A percentile compares a stretch with the other conserved stretches of the same genome.
Evolutionary conservation across 2,113 vertebrate species (phyloP).

Genomic region (Melanerpes formicivorus): DNA sequence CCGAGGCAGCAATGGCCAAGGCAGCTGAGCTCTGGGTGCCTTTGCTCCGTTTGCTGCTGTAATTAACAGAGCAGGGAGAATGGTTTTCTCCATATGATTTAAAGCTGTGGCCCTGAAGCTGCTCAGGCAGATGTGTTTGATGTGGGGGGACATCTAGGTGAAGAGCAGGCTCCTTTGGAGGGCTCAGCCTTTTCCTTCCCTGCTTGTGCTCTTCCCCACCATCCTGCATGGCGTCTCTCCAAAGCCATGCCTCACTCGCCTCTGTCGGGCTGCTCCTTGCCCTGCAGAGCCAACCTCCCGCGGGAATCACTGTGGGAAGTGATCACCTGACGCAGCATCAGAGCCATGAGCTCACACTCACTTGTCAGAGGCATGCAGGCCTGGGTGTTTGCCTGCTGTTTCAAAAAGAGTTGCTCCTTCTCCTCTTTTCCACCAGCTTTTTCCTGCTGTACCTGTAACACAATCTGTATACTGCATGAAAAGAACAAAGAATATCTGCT

Average conservation of each 20-base stretch:
- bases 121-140: background rate
- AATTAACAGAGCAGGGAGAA: slow-evolving; percentile 55
- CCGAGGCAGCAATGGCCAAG: slow-evolving; percentile 13
- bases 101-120: background rate
- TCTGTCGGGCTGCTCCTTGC: background rate
- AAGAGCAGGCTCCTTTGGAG: background rate
- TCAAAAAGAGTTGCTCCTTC: background rate
- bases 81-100: background rate
- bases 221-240: fast-evolving
- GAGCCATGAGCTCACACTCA: background rate
- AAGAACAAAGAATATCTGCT: background rate
- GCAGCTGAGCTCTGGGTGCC: slow-evolving; percentile 25
- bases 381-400: background rate
- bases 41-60: slow-evolving; percentile 63
- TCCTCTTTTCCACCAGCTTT: background rate
- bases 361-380: slow-evolving; percentile 23
- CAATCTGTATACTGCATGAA: background rate
- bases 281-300: background rate
- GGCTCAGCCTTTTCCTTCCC: background rate
- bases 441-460: background rate
- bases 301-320: background rate
- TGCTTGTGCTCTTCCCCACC: fast-evolving
- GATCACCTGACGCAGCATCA: background rate
- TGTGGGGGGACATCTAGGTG: fast-evolving
- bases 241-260: fast-evolving